Base-by-base conservation (phyloP, 1,140 invertebrate genomes). In the Zaprionus davidi region DNA sequence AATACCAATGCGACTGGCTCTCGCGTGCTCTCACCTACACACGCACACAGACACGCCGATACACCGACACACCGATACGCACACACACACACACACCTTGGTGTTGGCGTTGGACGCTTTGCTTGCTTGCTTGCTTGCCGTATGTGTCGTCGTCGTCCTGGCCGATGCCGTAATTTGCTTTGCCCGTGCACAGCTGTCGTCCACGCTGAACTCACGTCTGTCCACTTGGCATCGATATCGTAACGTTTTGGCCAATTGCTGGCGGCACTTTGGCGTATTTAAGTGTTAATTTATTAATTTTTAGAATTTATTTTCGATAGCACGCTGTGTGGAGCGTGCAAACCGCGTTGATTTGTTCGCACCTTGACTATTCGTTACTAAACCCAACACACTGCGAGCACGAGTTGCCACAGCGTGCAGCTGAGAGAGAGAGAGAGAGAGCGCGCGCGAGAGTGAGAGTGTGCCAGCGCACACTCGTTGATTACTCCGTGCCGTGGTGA, bases 341-440 rank as follows among this genome's bases (percentile, higher is more conserved):
- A 90, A 82, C 85, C 82, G 85, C 88, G 85, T 90, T 90, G 85
- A 90, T 90, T 90, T 90, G 86, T 86, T 90, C 85, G 85, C 85
- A 90, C 85, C 85, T 90, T 78, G 60, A 71, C 82, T 72, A 90
- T 90, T 90, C 85, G 85, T 85, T 90, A 90, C 86, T 90, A 81
- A 90, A 74, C 56, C 66, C 79, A 82, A 71, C 85, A 65, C 81
- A 58, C 63, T 73, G 68, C 69, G 78, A 71, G 41, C 41, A 46
- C 41, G 79, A 85, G 82, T 73, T 71, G 76, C 51, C 68, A 65
- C 73, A 65, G 53, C 46, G 17, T 51, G 20, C 46, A 22, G 11
- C 46, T 17, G 41, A 46, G 15, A 46, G 41, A 46, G 41, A 46
- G 41, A 46, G 15, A 46, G 20, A 49, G 46, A 1, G 46, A 0